Evolutionary conservation across 2,113 vertebrate genomes (phyloP).

Genomic region (Apistogramma diplotaenia): DNA sequence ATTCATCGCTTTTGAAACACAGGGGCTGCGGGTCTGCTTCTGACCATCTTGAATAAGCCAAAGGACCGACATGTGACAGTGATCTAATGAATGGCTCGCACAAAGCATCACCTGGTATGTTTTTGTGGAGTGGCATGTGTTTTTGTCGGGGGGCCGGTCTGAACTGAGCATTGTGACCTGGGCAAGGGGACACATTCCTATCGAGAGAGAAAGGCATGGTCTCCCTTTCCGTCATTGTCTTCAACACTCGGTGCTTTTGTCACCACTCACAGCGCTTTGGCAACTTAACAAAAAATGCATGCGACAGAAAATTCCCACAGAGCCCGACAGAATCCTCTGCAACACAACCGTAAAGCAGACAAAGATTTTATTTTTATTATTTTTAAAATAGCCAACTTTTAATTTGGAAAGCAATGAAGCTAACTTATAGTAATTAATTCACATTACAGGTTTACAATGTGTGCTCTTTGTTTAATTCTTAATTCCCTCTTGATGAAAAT

Average conservation of each 20-base stretch:
- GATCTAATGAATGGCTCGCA: slow-evolving; percentile 55
- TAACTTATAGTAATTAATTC: neutral
- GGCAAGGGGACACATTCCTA: slow-evolving; percentile 64
- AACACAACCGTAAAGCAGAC: neutral
- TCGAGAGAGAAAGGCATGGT: slow-evolving; percentile 32
- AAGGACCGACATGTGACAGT: slow-evolving; percentile 46
- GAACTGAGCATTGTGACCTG: slow-evolving; percentile 59
- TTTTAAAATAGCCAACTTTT: neutral
- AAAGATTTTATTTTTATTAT: neutral
- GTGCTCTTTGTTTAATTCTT: neutral
- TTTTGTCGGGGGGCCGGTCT: slow-evolving; percentile 22
- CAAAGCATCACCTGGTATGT: slow-evolving; percentile 60
- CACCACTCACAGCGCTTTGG: slow-evolving; percentile 29
- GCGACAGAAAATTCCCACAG: slow-evolving; percentile 24
- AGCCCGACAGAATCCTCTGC: neutral
- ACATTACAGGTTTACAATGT: neutral
- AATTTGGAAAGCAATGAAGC: neutral
- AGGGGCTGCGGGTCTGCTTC: slow-evolving; percentile 22
- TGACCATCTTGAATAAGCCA: slow-evolving; percentile 31
- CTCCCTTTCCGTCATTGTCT: slow-evolving; percentile 50
- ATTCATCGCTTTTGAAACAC: slow-evolving; percentile 34
- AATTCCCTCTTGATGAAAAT: neutral
- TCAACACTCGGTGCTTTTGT: slow-evolving; percentile 47
- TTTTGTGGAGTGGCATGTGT: slow-evolving; percentile 50
- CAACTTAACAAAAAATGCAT: slow-evolving; percentile 35